Conservation (phyloP, 2,797 vertebrate species). For the Acanthornis magna region DNA sequence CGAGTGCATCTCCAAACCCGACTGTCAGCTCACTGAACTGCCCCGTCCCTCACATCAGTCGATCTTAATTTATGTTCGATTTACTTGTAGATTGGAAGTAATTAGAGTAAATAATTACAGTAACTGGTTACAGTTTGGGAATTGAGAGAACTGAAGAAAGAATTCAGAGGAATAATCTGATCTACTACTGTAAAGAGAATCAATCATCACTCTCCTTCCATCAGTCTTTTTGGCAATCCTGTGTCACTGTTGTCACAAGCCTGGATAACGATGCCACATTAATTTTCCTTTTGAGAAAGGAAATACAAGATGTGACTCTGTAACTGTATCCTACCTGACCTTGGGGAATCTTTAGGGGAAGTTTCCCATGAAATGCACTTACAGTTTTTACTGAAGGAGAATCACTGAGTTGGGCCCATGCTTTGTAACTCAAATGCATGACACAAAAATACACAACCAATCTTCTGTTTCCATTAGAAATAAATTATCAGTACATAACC, state of each 20-base stretch:
- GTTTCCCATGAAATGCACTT: neutral
- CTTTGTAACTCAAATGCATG: neutral
- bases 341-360: constrained; percentile 24
- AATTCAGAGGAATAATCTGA: constrained; percentile 32
- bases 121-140: constrained; percentile 21
- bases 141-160: neutral
- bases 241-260: constrained; percentile 18
- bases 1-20: neutral
- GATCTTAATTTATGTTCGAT: constrained; percentile 5
- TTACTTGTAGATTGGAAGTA: constrained; percentile 25
- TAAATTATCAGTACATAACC: neutral
- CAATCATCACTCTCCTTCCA: constrained; percentile 21
- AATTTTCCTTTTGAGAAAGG: constrained; percentile 17
- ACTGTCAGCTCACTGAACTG: neutral
- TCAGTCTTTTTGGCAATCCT: constrained; percentile 46
- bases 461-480: neutral
- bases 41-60: neutral
- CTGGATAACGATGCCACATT: constrained; percentile 27
- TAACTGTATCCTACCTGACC: constrained; percentile 15
- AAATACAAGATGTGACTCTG: neutral
- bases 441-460: neutral
- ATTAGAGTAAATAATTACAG: constrained; percentile 43
- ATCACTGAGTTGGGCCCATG: neutral
- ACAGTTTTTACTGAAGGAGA: neutral
- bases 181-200: constrained; percentile 13